A percentile compares a stretch with the other conserved stretches of the same genome.
These are phyloP conservation scores for Melanotaenia trifasciata DNA, from an alignment of 2,797 vertebrate genomes.

Conservation along the genomic window DNA sequence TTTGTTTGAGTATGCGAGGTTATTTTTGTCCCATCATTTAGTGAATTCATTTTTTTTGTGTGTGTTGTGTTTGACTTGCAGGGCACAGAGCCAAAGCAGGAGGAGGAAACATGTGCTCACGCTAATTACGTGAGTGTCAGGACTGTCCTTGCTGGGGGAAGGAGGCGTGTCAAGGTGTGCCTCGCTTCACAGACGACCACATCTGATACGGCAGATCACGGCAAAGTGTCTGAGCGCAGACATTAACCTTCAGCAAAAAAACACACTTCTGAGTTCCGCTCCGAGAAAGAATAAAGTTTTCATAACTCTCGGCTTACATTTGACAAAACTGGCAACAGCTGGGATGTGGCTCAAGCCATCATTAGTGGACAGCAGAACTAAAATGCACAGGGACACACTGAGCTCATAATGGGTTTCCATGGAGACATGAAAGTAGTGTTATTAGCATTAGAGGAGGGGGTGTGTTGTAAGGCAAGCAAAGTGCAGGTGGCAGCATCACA, in stretches of 20 bases:
- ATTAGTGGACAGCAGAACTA: slow-evolving; percentile 23
- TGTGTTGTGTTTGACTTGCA: slow-evolving; percentile 65
- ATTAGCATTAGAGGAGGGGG: slow-evolving; percentile 10
- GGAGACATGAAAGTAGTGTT: slow-evolving; percentile 15
- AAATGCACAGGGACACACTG: slow-evolving; percentile 8
- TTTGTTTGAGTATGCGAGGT: slow-evolving; percentile 38
- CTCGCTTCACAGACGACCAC: slow-evolving; percentile 57
- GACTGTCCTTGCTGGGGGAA: slow-evolving; percentile 72
- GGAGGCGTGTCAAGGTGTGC: slow-evolving; percentile 69
- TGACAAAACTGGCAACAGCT: slow-evolving; percentile 5
- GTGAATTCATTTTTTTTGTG: slow-evolving; percentile 52
- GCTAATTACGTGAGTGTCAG: slow-evolving; percentile 67
- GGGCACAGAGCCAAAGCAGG: slow-evolving; percentile 66
- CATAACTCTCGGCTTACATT: slow-evolving; percentile 12
- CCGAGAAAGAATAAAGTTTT: slow-evolving; percentile 56
- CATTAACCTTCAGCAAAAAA: slow-evolving; percentile 57
- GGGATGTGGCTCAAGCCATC: background rate
- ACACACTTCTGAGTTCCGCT: slow-evolving; percentile 22
- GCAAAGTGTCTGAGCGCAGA: slow-evolving; percentile 56
- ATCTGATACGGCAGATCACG: slow-evolving; percentile 50
- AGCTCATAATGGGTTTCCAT: slow-evolving; percentile 36
- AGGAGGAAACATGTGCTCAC: slow-evolving; percentile 63
- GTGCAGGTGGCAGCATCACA: slow-evolving; percentile 11
- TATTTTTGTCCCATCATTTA: slow-evolving; percentile 64
- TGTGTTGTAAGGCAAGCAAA: slow-evolving; percentile 21